Base-by-base conservation (phyloP, 2,888 invertebrate genomes). In the Zonitis immaculata region DNA sequence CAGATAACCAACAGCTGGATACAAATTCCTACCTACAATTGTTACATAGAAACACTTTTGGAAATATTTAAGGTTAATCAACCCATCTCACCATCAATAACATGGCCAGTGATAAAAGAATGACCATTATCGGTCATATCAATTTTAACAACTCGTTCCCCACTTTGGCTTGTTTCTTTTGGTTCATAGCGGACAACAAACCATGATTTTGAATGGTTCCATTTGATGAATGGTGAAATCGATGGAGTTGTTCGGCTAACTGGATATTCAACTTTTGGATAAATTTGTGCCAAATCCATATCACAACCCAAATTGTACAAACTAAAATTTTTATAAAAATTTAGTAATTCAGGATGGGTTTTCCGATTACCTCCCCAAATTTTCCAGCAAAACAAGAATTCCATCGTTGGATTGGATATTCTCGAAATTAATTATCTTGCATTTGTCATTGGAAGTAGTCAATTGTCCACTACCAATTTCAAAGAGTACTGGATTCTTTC, bases 141-240 rank as follows among this genome's bases (percentile, higher is more conserved):
- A 18, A 35, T 35, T 26, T 32, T 11, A 9, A 27, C 14, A 35
- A n/a, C n/a, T n/a, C 1, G 2, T 12, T 20, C 4, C 11, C 7
- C 26, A 25, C 11, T 1, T 2, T 18, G 12, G 12, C 22, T 6
- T 75, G 20, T 81, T 79, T 64, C 88, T 77, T 22, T 79, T 4
- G n/a, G 3, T 1, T 27, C 42, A 16, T 18, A 42, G 39, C 43
- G 28, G 7, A 85, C 84, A 0, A 88, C 85, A 61, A 82, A 78
- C 87, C 89, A 89, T 55, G 87, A 84, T 55, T 85, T 84, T 14
- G 82, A 80, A 66, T 96, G 95, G 61, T 95, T 89, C 95, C 95
- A 96, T 60, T 83, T 83, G 11, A 96, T 82, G 1, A 89, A 77
- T 4, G 92, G 87, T 0, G 91, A 82, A 14, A 70, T 67, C 67